Conservation (phyloP, 1,140 invertebrate genomes). For the Panonychus citri region DNA sequence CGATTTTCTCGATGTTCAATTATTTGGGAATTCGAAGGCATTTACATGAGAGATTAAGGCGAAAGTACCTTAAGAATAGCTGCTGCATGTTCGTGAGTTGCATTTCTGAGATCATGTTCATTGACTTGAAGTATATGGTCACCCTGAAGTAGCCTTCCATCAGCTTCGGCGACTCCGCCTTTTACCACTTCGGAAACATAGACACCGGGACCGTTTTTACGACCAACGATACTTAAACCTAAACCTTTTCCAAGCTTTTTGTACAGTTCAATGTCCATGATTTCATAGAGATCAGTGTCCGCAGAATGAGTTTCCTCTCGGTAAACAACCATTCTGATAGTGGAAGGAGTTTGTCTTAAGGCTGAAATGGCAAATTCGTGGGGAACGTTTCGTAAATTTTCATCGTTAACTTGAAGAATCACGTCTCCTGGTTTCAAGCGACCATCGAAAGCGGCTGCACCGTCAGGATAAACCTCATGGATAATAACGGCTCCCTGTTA, state of each 20-base stretch:
- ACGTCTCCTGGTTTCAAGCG: slow-evolving; percentile 75
- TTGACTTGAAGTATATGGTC: slow-evolving; percentile 77
- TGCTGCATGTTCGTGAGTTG: slow-evolving; percentile 60
- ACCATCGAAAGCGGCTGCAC: slow-evolving; percentile 69
- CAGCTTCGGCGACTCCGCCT: slow-evolving; percentile 71
- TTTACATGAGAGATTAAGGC: not conserved
- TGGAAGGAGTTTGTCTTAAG: slow-evolving; percentile 28
- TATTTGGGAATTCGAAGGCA: no score
- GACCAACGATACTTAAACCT: slow-evolving; percentile 69
- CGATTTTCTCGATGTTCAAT: no score
- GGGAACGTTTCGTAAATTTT: slow-evolving; percentile 41
- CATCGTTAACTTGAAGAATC: slow-evolving; percentile 54
- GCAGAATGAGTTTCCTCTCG: slow-evolving; percentile 29
- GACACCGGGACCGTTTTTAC: slow-evolving; percentile 54
- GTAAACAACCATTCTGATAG: slow-evolving; percentile 69
- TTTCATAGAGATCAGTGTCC: slow-evolving; percentile 40
- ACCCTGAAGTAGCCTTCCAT: slow-evolving; percentile 71
- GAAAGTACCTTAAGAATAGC: slow-evolving; percentile 45
- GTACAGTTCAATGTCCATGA: slow-evolving; percentile 63
- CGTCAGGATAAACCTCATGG: slow-evolving; percentile 75
- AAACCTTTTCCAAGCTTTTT: slow-evolving; percentile 81
- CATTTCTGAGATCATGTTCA: slow-evolving; percentile 54
- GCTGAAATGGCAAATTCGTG: slow-evolving; percentile 29
- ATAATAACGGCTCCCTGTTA: slow-evolving; percentile 52
- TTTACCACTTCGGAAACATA: slow-evolving; percentile 84